Evolutionary conservation across 2,797 vertebrate genomes (phyloP).

Genomic region (Saxicola maurus): DNA sequence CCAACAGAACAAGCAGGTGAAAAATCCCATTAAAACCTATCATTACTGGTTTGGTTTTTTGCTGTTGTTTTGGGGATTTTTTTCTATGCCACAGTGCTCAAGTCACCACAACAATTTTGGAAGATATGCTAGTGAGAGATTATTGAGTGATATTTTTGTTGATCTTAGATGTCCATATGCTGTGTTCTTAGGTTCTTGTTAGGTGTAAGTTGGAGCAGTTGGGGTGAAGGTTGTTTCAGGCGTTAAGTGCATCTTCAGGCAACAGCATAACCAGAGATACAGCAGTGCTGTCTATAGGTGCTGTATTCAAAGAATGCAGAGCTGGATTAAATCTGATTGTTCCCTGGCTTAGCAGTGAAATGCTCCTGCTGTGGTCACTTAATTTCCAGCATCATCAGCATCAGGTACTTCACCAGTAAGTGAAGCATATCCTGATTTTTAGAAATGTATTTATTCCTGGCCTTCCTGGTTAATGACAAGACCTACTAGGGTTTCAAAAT

Average conservation of each 20-base stretch:
- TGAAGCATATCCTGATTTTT: not conserved
- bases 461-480: not conserved
- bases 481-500: not conserved
- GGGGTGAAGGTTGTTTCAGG: not conserved
- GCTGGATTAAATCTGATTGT: not conserved
- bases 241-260: not conserved
- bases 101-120: not conserved
- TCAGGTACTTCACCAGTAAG: not conserved
- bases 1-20: not conserved
- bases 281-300: not conserved
- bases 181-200: not conserved
- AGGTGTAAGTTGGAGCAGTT: not conserved
- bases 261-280: not conserved
- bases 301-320: rapidly evolving
- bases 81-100: not conserved
- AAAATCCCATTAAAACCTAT: not conserved
- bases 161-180: not conserved
- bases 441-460: not conserved
- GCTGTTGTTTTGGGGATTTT: not conserved
- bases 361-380: not conserved
- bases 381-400: not conserved
- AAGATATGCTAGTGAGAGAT: not conserved
- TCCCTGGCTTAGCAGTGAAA: not conserved
- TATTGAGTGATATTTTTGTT: not conserved
- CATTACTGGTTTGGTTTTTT: not conserved